Base-by-base conservation (phyloP, 2,888 invertebrate species). In the Ctena decussata region DNA sequence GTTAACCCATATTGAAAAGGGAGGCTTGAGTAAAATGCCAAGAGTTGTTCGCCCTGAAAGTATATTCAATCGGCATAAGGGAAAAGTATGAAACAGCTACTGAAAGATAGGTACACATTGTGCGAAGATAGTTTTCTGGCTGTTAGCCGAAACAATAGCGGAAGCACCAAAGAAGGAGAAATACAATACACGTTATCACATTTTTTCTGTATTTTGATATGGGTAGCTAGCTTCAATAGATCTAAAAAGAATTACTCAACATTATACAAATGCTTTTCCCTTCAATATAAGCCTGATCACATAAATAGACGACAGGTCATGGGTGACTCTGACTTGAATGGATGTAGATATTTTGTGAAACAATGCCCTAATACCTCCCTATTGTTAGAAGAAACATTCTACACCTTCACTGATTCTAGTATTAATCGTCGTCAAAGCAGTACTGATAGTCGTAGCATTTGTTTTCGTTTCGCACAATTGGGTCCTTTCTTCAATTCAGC, bases 321-420 rank as follows among this genome's bases (percentile, higher is more conserved):
- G 80, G 82, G 86, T 86, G 82, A 82, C 73, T 74, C 79, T 82
- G 85, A 85, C 81, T 81, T 86, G 89, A 89, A 89, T 86, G 46
- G 89, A 89, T 89, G 89, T 89, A 89, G 85, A 84, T 89, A 86
- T 89, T 80, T 81, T 57, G 39, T 70, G 27, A 83, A 82, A 87
- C 84, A 87, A 87, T 85, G 57, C 80, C 72, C 35, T 46, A 80
- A 77, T 86, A 76, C 69, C 71, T 70, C 41, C 60, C 82, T 73
- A 46, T 89, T 89, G 89, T 89, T 53, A 21, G 41, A 73, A 65
- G 49, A 81, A 76, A 86, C 84, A 81, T 82, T 65, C 65, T 35
- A 65, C 65, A 65, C 65, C 65, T 1, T 32, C 11, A 5, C 79
- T 85, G 85, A 80, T 77, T 88, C 88, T 80, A 83, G 77, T 76